These are phyloP conservation scores for Neoascia interrupta DNA, from an alignment of 2,888 invertebrate species.

Conservation along the genomic window DNA sequence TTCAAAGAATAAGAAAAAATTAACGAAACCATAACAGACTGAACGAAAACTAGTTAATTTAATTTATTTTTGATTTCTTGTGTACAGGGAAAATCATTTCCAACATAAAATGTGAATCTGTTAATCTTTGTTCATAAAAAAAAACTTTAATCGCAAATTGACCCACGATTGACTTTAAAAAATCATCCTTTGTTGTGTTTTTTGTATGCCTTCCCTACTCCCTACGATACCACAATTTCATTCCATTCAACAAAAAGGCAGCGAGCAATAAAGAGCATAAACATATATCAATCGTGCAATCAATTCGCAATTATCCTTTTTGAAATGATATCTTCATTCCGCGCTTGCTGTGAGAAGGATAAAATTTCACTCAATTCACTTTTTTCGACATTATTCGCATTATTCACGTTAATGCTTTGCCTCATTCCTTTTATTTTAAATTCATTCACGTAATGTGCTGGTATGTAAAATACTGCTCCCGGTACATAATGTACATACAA, in stretches of 20 bases:
- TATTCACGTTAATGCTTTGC: slow-evolving; percentile 30
- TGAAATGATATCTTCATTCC: slow-evolving; percentile 40
- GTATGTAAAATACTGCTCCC: too few species aligned
- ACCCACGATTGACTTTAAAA: slow-evolving; percentile 65
- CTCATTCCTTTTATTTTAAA: slow-evolving; percentile 36
- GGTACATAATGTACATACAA: slow-evolving; percentile 20
- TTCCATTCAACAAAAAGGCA: slow-evolving; percentile 33
- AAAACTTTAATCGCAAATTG: slow-evolving; percentile 44
- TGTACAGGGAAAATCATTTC: slow-evolving; percentile 51
- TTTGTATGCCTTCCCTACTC: not conserved
- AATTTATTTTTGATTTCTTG: slow-evolving; percentile 39
- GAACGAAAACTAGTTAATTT: slow-evolving; percentile 68
- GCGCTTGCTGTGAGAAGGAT: slow-evolving; percentile 7
- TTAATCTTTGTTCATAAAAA: slow-evolving; percentile 8
- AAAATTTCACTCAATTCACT: slow-evolving; percentile 48
- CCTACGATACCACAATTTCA: not conserved
- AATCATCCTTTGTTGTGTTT: slow-evolving; percentile 68
- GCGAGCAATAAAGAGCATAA: slow-evolving; percentile 8
- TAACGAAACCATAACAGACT: slow-evolving; percentile 69
- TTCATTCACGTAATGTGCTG: slow-evolving; percentile 20
- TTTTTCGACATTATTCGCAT: slow-evolving; percentile 37
- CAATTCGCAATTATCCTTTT: slow-evolving; percentile 63
- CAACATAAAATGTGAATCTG: slow-evolving; percentile 17
- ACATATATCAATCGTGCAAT: slow-evolving; percentile 60
- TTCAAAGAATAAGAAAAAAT: slow-evolving; percentile 42